Base-by-base conservation (phyloP, 2,113 vertebrate species). In the Microcebus tavaratra region DNA sequence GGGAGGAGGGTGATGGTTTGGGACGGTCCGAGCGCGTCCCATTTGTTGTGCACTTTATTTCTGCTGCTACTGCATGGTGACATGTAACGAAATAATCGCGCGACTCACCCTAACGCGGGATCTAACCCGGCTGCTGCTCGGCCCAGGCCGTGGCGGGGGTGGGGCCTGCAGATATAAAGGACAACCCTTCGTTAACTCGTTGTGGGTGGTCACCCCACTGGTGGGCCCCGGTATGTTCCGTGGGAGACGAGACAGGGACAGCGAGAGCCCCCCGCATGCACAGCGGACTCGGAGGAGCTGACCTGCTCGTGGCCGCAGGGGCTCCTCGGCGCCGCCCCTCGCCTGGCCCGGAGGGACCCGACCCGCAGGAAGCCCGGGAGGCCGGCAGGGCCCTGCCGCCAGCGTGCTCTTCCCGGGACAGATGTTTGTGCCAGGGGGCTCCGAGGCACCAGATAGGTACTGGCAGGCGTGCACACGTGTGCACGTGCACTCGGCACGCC, bases 41-140 rank as follows among this genome's bases (percentile, higher is more conserved):
- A 8, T 57, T 57, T 57, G 21, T 8, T 21, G 55, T 8, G 55
- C 7, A 21, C 20, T 57, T 57, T 57, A 57, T 57, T 21, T 57
- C 55, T 21, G 2, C 8, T 21, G 21, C 8, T 21, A 7, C 4
- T 2, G 0, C 20, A 2, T 21, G 21, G 20, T 57, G 21, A 57
- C 6, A 21, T 57, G 2, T 57, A 21, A 57, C 0, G 20, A 21
- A 57, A 8, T 21, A 57, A 21, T 57, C 7, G 21, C 20, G 7
- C 55, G 21, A 1, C 20, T 57, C 55, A 21, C 20, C 55, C 2
- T 21, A 7, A 57, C 6, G 20, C 20, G 20, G 55, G 2, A 57
- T 57, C 55, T 8, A 21, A 8, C 17, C 4, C 6, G 18, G 20
- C 55, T 7, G 6, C 55, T 21, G 55, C 0, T 21, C 6, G 20